Evolutionary conservation across 1,140 invertebrate genomes (phyloP), one percentile per base, ranked within the genome.

Genomic region (Heliconius hewitsoni): DNA sequence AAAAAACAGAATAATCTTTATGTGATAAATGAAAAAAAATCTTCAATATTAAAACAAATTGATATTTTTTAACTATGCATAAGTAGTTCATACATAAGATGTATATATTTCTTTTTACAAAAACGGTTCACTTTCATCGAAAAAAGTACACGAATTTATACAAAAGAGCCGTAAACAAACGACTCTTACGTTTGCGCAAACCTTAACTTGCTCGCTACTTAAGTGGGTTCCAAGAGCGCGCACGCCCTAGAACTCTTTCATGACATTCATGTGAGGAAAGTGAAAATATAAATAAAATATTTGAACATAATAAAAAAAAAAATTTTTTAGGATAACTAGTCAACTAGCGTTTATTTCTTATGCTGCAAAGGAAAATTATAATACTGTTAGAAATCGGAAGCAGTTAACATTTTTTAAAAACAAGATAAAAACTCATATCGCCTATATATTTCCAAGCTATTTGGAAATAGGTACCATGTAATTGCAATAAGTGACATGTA

Each of bases 111-210:
- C 30, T 60, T 60, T 27, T 27, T 23, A n/a, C 8, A 8, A 57
- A 27, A 66, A 66, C 11, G 23, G 2, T 11, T 27, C 23, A 66
- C 11, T 16, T 66, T 1, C 11, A 30, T 66, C 8, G n/a, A 9
- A 27, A 66, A 66, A 66, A n/a, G 11, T 66, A 66, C 11, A 66
- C 55, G 55, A 57, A 57, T 57, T 57, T 57, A 57, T 57, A 57
- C 55, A 60, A 60, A 60, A 60, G n/a, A 60, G 57, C 23, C n/a
- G 57, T 60, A 60, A 60, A 27, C 57, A 60, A 60, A 60, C 57
- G 57, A 27, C n/a, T 60, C 8, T 60, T 8, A 60, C 57, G 57
- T 60, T 60, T 60, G 57, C 57, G 23, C 23, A 27, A 60, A 60
- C 57, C 57, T 66, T 66, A 57, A 57, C 57, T 66, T 30, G 57